Conservation (phyloP, 2,113 vertebrate genomes). For the Onychostruthus taczanowskii region DNA sequence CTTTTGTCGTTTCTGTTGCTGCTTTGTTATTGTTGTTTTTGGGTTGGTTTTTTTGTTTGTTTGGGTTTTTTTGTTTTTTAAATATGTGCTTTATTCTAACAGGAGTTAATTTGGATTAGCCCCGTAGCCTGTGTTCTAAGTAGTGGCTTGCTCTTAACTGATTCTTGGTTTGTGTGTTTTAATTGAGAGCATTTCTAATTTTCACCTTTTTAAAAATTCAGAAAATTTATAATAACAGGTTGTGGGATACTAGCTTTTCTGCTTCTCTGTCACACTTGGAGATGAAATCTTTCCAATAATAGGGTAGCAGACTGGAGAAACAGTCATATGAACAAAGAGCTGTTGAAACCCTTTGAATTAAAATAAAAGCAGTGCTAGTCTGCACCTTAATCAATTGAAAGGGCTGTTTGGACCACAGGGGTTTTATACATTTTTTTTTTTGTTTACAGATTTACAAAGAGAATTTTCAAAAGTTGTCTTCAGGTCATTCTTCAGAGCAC, state of each 20-base stretch:
- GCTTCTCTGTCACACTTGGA: background rate
- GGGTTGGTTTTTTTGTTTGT: background rate
- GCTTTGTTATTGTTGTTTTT: background rate
- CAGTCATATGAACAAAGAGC: background rate
- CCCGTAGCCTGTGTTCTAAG: background rate
- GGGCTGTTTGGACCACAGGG: background rate
- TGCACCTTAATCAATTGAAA: background rate
- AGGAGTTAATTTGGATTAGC: background rate
- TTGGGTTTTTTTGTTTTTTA: background rate
- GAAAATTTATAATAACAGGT: background rate
- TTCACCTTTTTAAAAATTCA: background rate
- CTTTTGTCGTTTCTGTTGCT: background rate
- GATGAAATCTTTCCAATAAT: background rate
- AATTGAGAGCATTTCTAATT: background rate
- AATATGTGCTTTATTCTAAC: background rate
- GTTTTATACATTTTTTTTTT: background rate
- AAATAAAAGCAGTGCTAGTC: background rate
- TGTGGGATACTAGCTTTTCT: background rate
- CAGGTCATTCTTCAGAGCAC: background rate
- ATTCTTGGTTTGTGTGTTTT: background rate
- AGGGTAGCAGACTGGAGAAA: background rate
- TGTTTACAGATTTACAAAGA: constrained; percentile 23
- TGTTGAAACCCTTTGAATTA: background rate
- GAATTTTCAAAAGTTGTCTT: constrained; percentile 27
- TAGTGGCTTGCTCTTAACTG: background rate